A percentile compares a stretch with the other conserved stretches of the same genome.
Conservation (phyloP, 2,888 invertebrate genomes). For the Cosmopolites sordidus region DNA sequence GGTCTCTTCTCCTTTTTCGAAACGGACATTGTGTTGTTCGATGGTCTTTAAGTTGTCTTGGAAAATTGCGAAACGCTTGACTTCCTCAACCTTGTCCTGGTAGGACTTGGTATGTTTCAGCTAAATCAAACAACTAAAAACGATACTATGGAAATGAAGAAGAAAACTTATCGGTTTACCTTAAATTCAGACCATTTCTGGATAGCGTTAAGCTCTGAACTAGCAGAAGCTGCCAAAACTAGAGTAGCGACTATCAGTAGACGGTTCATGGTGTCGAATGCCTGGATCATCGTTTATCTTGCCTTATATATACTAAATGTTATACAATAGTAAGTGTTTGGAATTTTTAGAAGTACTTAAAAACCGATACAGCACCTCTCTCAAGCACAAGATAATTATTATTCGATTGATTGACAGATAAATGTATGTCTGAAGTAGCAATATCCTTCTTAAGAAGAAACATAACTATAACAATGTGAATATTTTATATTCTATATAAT, state of each 20-base stretch:
- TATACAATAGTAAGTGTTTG: too few relatives aligned
- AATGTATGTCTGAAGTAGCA: too few relatives aligned
- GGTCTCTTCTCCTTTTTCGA: constrained; percentile 15
- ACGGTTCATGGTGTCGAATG: too few relatives aligned
- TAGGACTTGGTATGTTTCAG: neutral
- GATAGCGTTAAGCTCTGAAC: neutral
- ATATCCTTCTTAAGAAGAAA: too few relatives aligned
- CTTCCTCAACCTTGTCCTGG: neutral
- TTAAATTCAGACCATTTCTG: neutral
- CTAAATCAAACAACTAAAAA: neutral
- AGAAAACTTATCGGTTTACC: neutral
- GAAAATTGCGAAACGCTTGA: constrained; percentile 14
- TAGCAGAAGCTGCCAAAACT: neutral
- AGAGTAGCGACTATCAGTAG: neutral
- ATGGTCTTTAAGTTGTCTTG: constrained; percentile 16
- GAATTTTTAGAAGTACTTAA: too few relatives aligned
- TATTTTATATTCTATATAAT: too few relatives aligned
- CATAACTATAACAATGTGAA: too few relatives aligned
- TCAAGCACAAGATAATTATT: too few relatives aligned
- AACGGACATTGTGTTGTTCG: constrained; percentile 15
- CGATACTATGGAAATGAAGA: neutral
- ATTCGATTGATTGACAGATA: too few relatives aligned
- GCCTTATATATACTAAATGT: too few relatives aligned
- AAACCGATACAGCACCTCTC: too few relatives aligned
- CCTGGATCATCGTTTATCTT: too few relatives aligned